Percentiles rank a stretch among this genome's conserved stretches.
Evolutionary conservation across 2,888 invertebrate genomes (phyloP).

Genomic region (Nasonovia ribisnigri): DNA sequence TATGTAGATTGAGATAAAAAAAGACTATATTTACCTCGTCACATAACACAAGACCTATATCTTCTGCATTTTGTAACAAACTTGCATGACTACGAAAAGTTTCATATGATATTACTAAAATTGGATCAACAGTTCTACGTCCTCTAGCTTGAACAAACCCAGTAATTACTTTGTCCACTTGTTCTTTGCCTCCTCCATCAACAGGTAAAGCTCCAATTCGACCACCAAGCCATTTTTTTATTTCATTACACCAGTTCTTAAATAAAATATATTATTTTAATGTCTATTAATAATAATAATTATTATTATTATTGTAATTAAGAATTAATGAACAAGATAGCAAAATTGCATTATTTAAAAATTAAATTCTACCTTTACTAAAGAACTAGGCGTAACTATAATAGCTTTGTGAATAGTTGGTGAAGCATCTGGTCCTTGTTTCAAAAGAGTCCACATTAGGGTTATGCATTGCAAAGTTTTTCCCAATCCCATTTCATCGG

Average conservation of each 20-base stretch:
- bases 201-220: conserved; percentile 85
- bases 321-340: background rate
- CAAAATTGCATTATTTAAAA: background rate
- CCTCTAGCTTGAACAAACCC: conserved; percentile 88
- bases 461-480: conserved; percentile 99
- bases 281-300: background rate
- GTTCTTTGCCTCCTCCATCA: conserved; percentile 88
- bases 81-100: conserved; percentile 94
- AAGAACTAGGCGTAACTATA: conserved; percentile 96
- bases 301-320: too few relatives aligned
- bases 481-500: conserved; percentile 99
- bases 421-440: conserved; percentile 92
- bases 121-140: conserved; percentile 83
- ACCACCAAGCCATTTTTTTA: conserved; percentile 93
- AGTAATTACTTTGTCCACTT: conserved; percentile 83
- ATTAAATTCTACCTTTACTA: conserved; percentile 80
- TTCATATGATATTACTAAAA: conserved; percentile 98
- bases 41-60: conserved; percentile 96
- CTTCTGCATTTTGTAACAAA: conserved; percentile 84
- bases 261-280: conserved; percentile 65
- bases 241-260: conserved; percentile 97
- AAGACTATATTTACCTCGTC: conserved; percentile 79
- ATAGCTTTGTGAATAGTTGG: conserved; percentile 92
- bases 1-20: background rate
- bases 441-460: conserved; percentile 91